phyloP scores from a whole-genome alignment of 1,140 invertebrate species.

The Aphaenogaster floridana region DNA sequence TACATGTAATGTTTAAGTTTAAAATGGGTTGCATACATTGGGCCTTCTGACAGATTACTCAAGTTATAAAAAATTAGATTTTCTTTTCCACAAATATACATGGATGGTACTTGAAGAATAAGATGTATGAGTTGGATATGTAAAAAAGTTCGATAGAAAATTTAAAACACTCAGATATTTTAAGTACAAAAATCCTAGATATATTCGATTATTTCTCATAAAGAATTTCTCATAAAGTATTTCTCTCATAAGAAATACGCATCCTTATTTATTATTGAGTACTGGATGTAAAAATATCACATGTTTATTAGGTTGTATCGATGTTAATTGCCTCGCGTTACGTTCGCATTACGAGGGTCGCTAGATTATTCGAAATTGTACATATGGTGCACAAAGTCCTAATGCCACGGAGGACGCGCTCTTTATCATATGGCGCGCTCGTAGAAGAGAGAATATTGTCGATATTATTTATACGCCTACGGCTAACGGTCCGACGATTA shows the following conservation, averaged over 20 bases:
- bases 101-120: background rate
- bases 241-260: no score
- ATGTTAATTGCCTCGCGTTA: slow-evolving; percentile 27
- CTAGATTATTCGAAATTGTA: slow-evolving; percentile 58
- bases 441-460: slow-evolving; percentile 59
- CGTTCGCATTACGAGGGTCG: background rate
- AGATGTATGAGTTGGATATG: background rate
- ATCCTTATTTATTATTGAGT: background rate
- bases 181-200: background rate
- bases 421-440: slow-evolving; percentile 27
- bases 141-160: background rate
- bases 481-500: slow-evolving; percentile 63
- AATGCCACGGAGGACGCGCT: slow-evolving; percentile 28
- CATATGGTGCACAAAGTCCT: slow-evolving; percentile 46
- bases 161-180: background rate
- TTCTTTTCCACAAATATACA: background rate
- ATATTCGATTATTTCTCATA: background rate
- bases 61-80: background rate
- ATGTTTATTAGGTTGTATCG: slow-evolving; percentile 16
- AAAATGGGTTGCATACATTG: background rate
- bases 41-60: background rate
- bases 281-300: background rate
- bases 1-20: background rate
- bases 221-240: no score
- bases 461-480: slow-evolving; percentile 59